Conservation (phyloP, 2,113 vertebrate species). For the Leptosomus discolor region DNA sequence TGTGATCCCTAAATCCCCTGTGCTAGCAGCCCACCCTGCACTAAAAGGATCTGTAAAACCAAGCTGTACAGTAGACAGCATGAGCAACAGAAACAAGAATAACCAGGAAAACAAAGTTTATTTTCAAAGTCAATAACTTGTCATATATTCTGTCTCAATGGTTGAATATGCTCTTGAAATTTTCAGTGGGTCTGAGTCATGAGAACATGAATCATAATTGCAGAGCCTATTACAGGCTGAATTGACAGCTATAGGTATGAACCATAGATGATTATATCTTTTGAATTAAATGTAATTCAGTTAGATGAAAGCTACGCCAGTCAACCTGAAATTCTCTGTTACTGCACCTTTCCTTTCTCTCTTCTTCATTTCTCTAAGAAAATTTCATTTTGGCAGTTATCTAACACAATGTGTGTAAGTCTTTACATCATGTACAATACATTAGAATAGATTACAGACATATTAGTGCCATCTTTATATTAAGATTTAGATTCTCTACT, state of each 20-base stretch:
- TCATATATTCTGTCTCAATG: constrained; percentile 11
- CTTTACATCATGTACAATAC: background rate
- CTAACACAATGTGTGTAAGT: background rate
- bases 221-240: background rate
- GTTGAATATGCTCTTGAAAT: background rate
- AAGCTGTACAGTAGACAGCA: background rate
- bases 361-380: background rate
- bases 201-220: background rate
- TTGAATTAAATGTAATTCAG: background rate
- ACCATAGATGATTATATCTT: background rate
- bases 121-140: constrained; percentile 10
- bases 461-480: background rate
- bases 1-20: background rate
- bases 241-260: background rate
- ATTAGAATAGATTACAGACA: background rate
- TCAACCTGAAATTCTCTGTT: background rate
- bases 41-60: background rate
- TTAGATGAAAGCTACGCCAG: background rate
- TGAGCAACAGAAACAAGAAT: background rate
- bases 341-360: background rate
- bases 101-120: background rate
- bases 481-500: background rate
- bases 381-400: background rate
- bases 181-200: constrained; percentile 2
- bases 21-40: background rate